Evolutionary conservation across 2,888 invertebrate genomes (phyloP), one percentile per base, ranked within the genome.

Genomic region (Pristionchus entomophagus): DNA sequence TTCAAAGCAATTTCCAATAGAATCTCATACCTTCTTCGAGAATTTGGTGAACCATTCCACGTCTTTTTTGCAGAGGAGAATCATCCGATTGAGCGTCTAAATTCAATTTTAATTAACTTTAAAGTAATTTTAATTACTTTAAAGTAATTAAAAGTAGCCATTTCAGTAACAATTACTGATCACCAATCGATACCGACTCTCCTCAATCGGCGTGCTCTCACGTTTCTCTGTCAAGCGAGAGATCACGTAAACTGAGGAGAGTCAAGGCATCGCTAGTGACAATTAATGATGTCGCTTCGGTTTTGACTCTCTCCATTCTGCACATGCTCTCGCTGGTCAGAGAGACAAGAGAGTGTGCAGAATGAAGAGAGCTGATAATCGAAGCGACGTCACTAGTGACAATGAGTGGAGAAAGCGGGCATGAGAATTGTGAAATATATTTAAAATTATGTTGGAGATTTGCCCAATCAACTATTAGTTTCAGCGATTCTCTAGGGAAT

Each of bases 41-140:
- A 88, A 89, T 81, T 88, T 87, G 17, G 77, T 65, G 85, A 90
- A 90, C 90, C 90, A 90, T 10, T 89, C 90, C 12, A 87, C 84
- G 49, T 89, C 89, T 35, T 89, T 78, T 51, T 88, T 88, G 32
- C 87, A 87, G 35, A 89, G 87, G 12, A 86, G 83, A 4, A 88
- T 86, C 32, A 89, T 88, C n/a, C 89, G 87, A 56, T 89, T 90
- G 12, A 90, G 84, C 0, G 90, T 89, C 90, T 90, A 77, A 49
- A 19, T 62, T 32, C n/a, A 1, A 10, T 59, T 59, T 59, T 2
- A 19, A 59, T n/a, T 22, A n/a, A 2, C 26, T 1, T 17, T 2
- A 26, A 6, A 12, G 56, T 51, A 5, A 51, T 1, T 17, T 19
- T 51, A 19, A 45, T 41, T 82, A 51, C 19, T 51, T 1, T 17